Percentiles rank a stretch among this genome's conserved stretches.
Evolutionary conservation across 1,140 invertebrate species (phyloP).

Genomic region (Drosophila yakuba): DNA sequence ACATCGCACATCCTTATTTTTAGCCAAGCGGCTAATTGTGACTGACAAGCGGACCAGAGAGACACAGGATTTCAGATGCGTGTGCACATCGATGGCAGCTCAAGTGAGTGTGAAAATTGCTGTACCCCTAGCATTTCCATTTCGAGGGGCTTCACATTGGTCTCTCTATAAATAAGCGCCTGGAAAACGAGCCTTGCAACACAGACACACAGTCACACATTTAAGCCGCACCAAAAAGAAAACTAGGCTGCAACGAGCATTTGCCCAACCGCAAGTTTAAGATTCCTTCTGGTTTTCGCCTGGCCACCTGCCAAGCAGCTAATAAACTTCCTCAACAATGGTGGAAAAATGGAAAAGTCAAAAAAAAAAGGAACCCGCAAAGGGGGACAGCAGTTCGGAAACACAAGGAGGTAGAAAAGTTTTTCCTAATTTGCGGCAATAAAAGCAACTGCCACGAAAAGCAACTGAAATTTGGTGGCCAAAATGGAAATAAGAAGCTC

Average conservation of each 20-base stretch:
- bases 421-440: conserved; percentile 69
- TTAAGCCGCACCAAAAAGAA: conserved; percentile 8
- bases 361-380: conserved; percentile 1
- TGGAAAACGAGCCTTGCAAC: conserved; percentile 20
- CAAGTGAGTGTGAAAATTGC: conserved; percentile 76
- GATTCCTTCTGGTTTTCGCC: conserved; percentile 37
- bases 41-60: conserved; percentile 61
- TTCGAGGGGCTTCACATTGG: conserved; percentile 26
- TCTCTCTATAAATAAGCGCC: conserved; percentile 49
- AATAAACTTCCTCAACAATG: conserved; percentile 61
- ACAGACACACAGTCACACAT: conserved; percentile 13
- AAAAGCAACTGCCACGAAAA: conserved; percentile 14
- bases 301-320: conserved; percentile 69
- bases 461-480: not conserved
- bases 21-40: conserved; percentile 76
- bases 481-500: not conserved
- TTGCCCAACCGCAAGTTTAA: conserved; percentile 23
- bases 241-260: conserved; percentile 5
- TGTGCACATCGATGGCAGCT: conserved; percentile 61
- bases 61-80: conserved; percentile 28
- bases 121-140: conserved; percentile 12
- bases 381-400: conserved; percentile 3
- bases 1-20: conserved; percentile 53
- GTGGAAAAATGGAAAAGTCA: not conserved
- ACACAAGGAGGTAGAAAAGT: conserved; percentile 32